Conservation (phyloP, 92 coral and sea anemone species). For the Pocillopora grandis region DNA sequence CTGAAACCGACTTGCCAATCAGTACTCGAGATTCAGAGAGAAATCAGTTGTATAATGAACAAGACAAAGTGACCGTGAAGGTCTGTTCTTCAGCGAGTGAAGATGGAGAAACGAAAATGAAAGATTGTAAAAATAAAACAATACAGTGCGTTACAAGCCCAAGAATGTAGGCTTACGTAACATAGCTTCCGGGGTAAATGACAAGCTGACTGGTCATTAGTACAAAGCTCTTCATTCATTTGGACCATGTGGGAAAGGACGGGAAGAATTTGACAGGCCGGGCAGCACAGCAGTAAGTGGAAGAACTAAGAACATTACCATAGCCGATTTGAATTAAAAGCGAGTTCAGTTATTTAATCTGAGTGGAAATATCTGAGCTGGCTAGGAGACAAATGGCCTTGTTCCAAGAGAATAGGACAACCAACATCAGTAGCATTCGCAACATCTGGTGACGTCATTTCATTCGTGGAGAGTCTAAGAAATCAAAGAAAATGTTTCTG, state of each 20-base stretch:
- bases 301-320: constrained; percentile 1
- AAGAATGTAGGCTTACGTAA: constrained; percentile 35
- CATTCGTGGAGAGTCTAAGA: neutral
- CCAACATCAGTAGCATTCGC: constrained; percentile 7
- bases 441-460: neutral
- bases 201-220: constrained; percentile 19
- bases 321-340: neutral
- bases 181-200: constrained; percentile 26
- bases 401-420: neutral
- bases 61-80: neutral
- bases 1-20: neutral
- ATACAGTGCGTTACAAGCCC: constrained; percentile 43
- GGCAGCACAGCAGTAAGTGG: neutral
- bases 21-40: constrained; percentile 2
- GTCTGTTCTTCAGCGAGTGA: constrained; percentile 17
- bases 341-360: neutral
- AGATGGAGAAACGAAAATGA: constrained; percentile 19
- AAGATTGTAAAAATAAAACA: constrained; percentile 48
- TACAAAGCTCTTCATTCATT: neutral
- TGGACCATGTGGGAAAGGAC: neutral
- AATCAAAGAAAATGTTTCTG: neutral
- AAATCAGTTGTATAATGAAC: neutral
- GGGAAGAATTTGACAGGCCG: neutral
- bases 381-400: neutral
- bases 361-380: neutral